Conservation (phyloP, 2,888 invertebrate species). For the Drosophila testacea region DNA sequence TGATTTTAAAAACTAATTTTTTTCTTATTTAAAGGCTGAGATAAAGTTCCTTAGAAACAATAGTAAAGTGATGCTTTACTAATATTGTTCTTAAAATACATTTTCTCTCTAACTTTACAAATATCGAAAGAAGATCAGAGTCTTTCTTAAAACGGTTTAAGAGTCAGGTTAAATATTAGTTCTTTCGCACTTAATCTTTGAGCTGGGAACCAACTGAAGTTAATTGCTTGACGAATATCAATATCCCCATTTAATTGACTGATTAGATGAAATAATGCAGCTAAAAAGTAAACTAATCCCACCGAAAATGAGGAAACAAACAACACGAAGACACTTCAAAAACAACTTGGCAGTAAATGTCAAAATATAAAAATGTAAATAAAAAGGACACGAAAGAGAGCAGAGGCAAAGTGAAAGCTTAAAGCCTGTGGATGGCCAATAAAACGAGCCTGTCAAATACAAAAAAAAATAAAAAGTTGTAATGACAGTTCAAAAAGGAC, state of each 20-base stretch:
- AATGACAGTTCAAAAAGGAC: conserved; percentile 59
- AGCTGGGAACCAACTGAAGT: neutral
- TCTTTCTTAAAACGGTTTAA: no score
- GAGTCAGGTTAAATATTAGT: neutral
- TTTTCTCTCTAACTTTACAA: no score
- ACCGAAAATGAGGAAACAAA: conserved; percentile 37
- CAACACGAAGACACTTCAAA: conserved; percentile 50
- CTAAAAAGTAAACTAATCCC: conserved; percentile 16
- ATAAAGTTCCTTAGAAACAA: no score
- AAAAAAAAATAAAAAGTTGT: conserved; percentile 45
- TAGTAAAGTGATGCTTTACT: no score
- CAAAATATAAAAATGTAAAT: conserved; percentile 47
- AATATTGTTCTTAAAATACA: no score
- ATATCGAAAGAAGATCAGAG: no score
- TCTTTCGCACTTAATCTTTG: neutral
- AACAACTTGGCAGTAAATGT: conserved; percentile 72
- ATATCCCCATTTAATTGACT: conserved; percentile 24
- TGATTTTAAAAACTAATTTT: no score
- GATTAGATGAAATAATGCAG: conserved; percentile 5
- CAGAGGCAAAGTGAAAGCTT: conserved; percentile 7
- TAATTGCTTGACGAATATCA: conserved; percentile 2
- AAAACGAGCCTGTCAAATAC: conserved; percentile 70
- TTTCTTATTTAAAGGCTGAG: no score
- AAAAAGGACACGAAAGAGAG: conserved; percentile 9
- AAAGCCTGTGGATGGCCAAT: conserved; percentile 46